Percentiles rank a stretch among this genome's conserved stretches.
Conservation (phyloP, 2,797 vertebrate species). For the Fistularia tabacaria region DNA sequence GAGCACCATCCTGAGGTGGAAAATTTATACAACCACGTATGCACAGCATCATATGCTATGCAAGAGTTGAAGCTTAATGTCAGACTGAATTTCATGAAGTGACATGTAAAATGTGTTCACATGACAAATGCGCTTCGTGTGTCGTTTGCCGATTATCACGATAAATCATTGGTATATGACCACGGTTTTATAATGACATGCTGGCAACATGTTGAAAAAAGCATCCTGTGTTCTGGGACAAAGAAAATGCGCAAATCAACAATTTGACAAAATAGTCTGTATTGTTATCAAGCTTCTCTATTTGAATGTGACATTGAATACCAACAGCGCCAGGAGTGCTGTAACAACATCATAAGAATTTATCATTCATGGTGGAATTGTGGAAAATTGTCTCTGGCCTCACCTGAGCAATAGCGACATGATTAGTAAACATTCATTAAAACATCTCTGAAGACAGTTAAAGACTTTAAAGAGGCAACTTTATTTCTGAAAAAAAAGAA, state of each 20-base stretch:
- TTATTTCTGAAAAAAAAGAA: too few relatives aligned
- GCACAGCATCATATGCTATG: slow-evolving; percentile 35
- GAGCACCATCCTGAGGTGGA: slow-evolving; percentile 40
- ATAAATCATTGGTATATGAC: slow-evolving; percentile 52
- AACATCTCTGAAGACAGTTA: too few relatives aligned
- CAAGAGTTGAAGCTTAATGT: slow-evolving; percentile 54
- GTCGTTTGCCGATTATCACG: slow-evolving; percentile 44
- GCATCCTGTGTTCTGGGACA: slow-evolving; percentile 13
- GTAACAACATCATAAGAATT: slow-evolving; percentile 12
- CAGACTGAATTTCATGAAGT: slow-evolving; percentile 52
- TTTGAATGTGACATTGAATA: slow-evolving; percentile 1
- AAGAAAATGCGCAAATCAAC: slow-evolving; percentile 3
- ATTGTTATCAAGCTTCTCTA: slow-evolving; percentile 4
- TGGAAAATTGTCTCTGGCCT: slow-evolving; percentile 8
- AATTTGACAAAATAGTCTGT: slow-evolving; percentile 17
- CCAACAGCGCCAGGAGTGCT: slow-evolving; percentile 7
- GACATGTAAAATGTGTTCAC: slow-evolving; percentile 56
- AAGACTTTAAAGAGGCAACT: too few relatives aligned
- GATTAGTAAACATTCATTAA: slow-evolving; percentile 6
- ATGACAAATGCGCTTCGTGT: slow-evolving; percentile 55
- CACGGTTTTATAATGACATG: slow-evolving; percentile 34
- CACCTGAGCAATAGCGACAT: slow-evolving; percentile 6
- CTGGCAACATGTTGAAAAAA: slow-evolving; percentile 33
- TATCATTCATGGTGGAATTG: slow-evolving; percentile 5
- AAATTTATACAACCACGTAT: slow-evolving; percentile 53